Percentiles rank a stretch among this genome's conserved stretches.
Evolutionary conservation across 2,797 vertebrate genomes (phyloP).

Genomic region (Tapera naevia): DNA sequence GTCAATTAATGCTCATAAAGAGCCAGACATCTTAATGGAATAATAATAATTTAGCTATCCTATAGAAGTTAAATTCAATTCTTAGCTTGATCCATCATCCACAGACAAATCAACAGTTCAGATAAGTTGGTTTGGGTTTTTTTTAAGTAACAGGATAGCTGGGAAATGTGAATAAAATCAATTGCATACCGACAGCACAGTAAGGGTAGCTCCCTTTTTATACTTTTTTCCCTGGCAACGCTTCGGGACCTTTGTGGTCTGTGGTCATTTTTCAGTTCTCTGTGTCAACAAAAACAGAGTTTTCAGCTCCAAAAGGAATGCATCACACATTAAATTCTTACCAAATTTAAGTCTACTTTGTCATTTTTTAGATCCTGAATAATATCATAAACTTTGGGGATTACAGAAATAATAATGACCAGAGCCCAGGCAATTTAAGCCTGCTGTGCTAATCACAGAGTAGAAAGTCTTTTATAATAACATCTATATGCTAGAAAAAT

Average conservation of each 20-base stretch:
- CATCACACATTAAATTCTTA: constrained; percentile 61
- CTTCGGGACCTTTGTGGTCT: constrained; percentile 44
- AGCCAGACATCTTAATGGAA: background rate
- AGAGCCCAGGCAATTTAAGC: constrained; percentile 72
- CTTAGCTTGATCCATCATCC: constrained; percentile 36
- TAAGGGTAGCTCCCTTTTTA: constrained; percentile 60
- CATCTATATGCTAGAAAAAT: constrained; percentile 70
- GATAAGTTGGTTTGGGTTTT: background rate
- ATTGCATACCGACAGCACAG: constrained; percentile 47
- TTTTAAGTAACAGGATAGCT: constrained; percentile 56
- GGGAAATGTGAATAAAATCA: constrained; percentile 59
- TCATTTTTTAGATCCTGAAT: constrained; percentile 39
- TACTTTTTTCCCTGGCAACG: constrained; percentile 60
- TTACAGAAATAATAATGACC: constrained; percentile 75
- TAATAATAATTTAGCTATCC: background rate
- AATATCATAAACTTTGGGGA: constrained; percentile 63
- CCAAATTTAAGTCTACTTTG: constrained; percentile 47
- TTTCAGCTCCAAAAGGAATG: constrained; percentile 60
- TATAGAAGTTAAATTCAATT: background rate
- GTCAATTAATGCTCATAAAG: background rate
- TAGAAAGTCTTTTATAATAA: constrained; percentile 71
- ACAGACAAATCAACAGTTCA: constrained; percentile 28
- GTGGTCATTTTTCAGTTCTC: constrained; percentile 66
- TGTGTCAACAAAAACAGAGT: constrained; percentile 61
- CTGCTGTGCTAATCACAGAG: constrained; percentile 70